Evolutionary conservation across 2,888 invertebrate species (phyloP), one percentile per base, ranked within the genome.

Genomic region (Mesochorus sp.): DNA sequence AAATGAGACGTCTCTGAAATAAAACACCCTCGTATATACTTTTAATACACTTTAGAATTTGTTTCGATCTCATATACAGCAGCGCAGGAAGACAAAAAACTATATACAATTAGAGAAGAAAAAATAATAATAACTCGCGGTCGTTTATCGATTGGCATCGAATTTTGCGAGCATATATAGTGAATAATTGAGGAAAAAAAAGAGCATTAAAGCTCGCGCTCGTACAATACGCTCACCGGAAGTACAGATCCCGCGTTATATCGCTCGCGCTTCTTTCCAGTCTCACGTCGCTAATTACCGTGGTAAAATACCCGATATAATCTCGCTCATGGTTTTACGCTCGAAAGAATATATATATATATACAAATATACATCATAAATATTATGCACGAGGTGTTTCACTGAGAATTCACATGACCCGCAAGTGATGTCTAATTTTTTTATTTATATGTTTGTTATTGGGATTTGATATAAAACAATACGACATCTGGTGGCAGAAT

Each of bases 231-330:
- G 51, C 28, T 61, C 44, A 49, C 76, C 72, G 72, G 68, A 80
- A 80, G 72, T 72, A 39, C 67, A 66, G 28, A 76, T 66, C 42
- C 26, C 51, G 37, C 70, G 71, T 57, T 66, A 59, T 66, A 61
- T 67, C 59, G 71, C 47, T 67, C 59, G 71, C 47, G 17, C 12
- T 51, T 47, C 66, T 47, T 62, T 76, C 62, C 57, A 75, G 72
- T 59, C 71, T 42, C 71, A 57, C 70, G 70, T 80, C 77, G 84
- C 83, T 87, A 88, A 88, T 88, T 87, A 80, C 83, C 88, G 87
- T 87, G 86, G 87, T 85, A 88, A 88, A 88, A 85, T 85, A 66
- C 78, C 83, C 82, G 87, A 87, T 87, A 86, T 82, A 81, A 82
- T 83, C 82, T 71, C 53, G 61, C 53, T 75, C 39, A 61, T 47